Percentiles rank a stretch among this genome's conserved stretches.
phyloP scores from a whole-genome alignment of 2,113 vertebrate genomes.

The Setophaga coronata region DNA sequence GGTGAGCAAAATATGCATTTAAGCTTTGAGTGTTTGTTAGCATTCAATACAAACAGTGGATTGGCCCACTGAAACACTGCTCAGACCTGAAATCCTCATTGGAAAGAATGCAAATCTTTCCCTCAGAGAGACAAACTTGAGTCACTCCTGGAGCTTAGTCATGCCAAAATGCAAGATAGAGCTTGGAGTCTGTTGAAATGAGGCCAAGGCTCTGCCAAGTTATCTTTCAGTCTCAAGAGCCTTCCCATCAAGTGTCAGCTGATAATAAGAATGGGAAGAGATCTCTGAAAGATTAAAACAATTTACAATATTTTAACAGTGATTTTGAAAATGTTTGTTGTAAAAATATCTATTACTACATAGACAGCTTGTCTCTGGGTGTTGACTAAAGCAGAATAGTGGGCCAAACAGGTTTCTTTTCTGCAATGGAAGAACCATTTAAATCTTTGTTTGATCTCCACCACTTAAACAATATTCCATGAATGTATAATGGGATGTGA shows the following conservation, averaged over 20 bases:
- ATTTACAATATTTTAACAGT: neutral
- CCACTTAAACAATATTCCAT: neutral
- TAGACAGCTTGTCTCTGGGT: neutral
- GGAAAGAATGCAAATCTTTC: neutral
- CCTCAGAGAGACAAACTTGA: neutral
- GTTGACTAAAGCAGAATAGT: neutral
- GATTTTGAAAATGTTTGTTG: neutral
- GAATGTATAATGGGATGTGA: neutral
- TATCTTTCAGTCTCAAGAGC: neutral
- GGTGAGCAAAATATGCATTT: neutral
- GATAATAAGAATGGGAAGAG: neutral
- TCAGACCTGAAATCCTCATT: neutral
- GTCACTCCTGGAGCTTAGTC: neutral
- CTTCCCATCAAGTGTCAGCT: neutral
- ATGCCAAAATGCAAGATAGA: neutral
- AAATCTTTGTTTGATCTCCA: neutral
- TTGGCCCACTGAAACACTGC: neutral
- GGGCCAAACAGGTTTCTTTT: neutral
- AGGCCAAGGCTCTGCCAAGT: neutral
- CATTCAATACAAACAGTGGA: neutral
- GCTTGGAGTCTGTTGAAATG: neutral
- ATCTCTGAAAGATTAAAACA: neutral
- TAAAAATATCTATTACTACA: neutral
- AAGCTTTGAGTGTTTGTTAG: neutral
- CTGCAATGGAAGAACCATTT: neutral